phyloP scores from a whole-genome alignment of 1,140 invertebrate genomes.

The Halictus rubicundus region DNA sequence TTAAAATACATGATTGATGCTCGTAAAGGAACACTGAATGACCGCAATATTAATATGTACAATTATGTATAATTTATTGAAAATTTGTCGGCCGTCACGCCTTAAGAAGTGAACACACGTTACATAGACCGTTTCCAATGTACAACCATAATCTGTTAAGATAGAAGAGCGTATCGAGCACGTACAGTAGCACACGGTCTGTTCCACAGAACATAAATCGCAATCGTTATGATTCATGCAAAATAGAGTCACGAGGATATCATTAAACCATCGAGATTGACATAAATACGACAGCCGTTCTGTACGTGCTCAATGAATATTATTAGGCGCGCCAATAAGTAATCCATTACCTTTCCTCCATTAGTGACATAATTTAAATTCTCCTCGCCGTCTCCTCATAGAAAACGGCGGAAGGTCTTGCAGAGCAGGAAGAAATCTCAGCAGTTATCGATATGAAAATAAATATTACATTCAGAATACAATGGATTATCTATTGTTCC shows the following conservation, averaged over 20 bases:
- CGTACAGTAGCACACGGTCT: conserved; percentile 18
- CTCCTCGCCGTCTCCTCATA: too few species aligned
- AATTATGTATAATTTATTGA: conserved; percentile 59
- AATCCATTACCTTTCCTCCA: too few species aligned
- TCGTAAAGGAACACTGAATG: conserved; percentile 30
- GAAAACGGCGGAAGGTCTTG: too few species aligned
- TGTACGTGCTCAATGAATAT: conserved; percentile 35
- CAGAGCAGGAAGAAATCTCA: too few species aligned
- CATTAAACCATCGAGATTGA: background rate
- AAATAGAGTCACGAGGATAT: too few species aligned
- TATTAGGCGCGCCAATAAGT: too few species aligned
- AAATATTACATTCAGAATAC: too few species aligned
- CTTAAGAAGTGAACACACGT: conserved; percentile 12
- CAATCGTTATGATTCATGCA: background rate
- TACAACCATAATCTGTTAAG: conserved; percentile 15
- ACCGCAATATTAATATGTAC: conserved; percentile 51
- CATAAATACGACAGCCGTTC: background rate
- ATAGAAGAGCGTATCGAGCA: conserved; percentile 31
- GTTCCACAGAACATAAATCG: background rate
- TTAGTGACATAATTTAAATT: too few species aligned
- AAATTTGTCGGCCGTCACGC: conserved; percentile 18
- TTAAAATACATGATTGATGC: conserved; percentile 27
- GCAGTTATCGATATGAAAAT: too few species aligned
- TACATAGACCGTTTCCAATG: conserved; percentile 23
- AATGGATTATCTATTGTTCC: too few species aligned